Conservation (phyloP, 2,888 invertebrate genomes). For the Agrypnus murinus region DNA sequence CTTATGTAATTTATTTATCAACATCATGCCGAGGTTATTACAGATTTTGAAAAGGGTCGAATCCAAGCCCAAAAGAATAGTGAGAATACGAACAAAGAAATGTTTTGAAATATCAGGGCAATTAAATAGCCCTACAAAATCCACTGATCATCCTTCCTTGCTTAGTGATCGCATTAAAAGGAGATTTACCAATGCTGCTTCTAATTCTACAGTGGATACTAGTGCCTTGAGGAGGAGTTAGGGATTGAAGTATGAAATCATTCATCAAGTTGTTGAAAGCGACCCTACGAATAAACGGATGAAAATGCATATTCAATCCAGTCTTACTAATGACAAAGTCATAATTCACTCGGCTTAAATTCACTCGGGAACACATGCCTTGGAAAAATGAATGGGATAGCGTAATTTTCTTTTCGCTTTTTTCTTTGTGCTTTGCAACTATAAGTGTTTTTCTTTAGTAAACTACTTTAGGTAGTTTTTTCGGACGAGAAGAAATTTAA, state of each 20-base stretch:
- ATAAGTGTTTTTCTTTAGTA: background rate
- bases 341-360: background rate
- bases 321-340: background rate
- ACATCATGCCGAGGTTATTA: background rate
- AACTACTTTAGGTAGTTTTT: too few relatives aligned
- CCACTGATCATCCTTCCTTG: background rate
- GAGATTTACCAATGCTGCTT: too few relatives aligned
- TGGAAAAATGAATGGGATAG: too few relatives aligned
- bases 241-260: background rate
- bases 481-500: too few relatives aligned
- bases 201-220: background rate
- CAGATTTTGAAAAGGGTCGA: slow-evolving; percentile 1
- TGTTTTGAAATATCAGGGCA: background rate
- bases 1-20: background rate
- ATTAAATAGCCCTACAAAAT: background rate
- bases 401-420: background rate
- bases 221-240: background rate
- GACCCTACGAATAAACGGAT: background rate
- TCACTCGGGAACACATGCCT: too few relatives aligned
- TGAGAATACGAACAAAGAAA: background rate
- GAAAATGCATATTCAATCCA: background rate
- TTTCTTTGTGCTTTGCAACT: background rate
- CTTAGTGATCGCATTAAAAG: background rate
- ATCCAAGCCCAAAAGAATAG: slow-evolving; percentile 5
- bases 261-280: background rate